These are phyloP conservation scores for Sturnus vulgaris DNA, from an alignment of 2,113 vertebrate species.

Conservation along the genomic window DNA sequence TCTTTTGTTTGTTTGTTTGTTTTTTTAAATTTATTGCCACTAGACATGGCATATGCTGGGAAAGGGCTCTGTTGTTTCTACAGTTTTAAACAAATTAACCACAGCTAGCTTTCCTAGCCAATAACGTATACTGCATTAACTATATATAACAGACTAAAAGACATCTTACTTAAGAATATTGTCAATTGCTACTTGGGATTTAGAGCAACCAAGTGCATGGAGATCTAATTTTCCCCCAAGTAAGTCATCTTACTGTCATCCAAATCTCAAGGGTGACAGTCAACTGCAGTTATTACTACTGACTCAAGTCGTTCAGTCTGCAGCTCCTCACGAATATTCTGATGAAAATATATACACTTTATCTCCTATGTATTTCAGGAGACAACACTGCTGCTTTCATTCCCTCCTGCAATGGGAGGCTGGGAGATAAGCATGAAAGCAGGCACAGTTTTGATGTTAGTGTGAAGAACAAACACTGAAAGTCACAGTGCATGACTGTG, in stretches of 20 bases:
- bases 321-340: neutral
- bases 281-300: neutral
- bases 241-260: neutral
- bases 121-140: neutral
- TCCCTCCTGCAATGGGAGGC: neutral
- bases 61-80: neutral
- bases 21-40: neutral
- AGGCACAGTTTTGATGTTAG: neutral
- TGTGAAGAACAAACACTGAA: neutral
- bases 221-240: neutral
- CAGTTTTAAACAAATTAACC: neutral
- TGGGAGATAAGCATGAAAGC: neutral
- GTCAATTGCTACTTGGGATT: neutral
- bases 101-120: neutral
- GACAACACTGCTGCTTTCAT: neutral
- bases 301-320: neutral
- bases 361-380: neutral
- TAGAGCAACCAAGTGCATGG: neutral
- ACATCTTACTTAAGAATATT: neutral
- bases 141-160: neutral
- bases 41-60: neutral
- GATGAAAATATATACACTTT: neutral
- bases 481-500: fast-evolving
- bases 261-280: neutral
- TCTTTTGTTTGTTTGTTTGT: neutral